Evolutionary conservation across 1,140 invertebrate genomes (phyloP), one percentile per base, ranked within the genome.

Genomic region (Penaeus vannamei): DNA sequence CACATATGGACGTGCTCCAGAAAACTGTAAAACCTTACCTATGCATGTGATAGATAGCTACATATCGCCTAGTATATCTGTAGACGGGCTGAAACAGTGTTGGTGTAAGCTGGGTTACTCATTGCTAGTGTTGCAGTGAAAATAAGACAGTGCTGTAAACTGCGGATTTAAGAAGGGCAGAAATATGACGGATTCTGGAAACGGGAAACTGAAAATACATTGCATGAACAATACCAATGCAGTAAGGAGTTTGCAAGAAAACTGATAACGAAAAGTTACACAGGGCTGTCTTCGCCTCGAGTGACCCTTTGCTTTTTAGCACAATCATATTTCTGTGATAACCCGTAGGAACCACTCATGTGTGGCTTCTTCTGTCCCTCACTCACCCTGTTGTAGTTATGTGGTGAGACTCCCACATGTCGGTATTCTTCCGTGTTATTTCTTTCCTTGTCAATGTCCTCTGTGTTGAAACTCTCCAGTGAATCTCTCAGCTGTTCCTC

Each of bases 41-140:
- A 53, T 90, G 88, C 88, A 90, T 90, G 88, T 90, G 88, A 85
- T 90, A 90, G 88, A 90, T 90, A 90, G 88, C 84, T 84, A 90
- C 88, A 90, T 90, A 90, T 90, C 88, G 88, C 84, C 84, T 90
- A 90, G 88, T 90, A 69, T 90, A 86, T 82, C 84, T 85, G 87
- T 85, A 89, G 87, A 84, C 77, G 64, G 87, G 80, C 66, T 89
- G 83, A 84, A 84, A 82, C 86, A 85, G 60, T 89, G 87, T 89
- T 85, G 81, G 69, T 89, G 86, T 89, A 77, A 89, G 64, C n/a
- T 89, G 87, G 79, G 36, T 53, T 60, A 42, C 69, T 84, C 82
- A 84, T 82, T 32, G 60, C n/a, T 82, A 85, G 64, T 64, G 60
- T 32, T 72, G 42, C 36, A 81, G 46, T n/a, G 84, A n/a, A n/a